Conservation (phyloP, 2,797 vertebrate genomes). For the Gymnocypris eckloni region DNA sequence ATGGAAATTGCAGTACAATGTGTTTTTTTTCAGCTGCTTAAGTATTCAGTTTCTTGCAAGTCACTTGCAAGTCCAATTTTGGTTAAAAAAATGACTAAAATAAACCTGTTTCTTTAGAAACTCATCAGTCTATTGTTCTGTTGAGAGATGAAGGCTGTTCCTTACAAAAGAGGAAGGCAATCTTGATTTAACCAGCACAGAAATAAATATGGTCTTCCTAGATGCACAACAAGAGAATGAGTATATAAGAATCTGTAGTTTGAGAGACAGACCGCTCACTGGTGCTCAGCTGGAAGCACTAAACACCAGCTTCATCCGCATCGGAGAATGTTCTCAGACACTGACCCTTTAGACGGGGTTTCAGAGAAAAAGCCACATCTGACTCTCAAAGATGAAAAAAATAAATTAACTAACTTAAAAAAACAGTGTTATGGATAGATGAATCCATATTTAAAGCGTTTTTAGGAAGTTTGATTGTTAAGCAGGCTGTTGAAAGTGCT, state of each 20-base stretch:
- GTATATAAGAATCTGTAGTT: not conserved
- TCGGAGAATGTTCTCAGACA: not conserved
- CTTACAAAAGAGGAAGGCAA: not conserved
- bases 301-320: not conserved
- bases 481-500: not conserved
- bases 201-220: not conserved
- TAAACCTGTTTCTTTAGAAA: not conserved
- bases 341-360: not conserved
- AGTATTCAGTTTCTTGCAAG: not conserved
- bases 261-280: not conserved
- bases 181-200: not conserved
- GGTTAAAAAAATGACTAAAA: not conserved
- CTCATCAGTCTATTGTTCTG: not conserved
- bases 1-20: conserved; percentile 6
- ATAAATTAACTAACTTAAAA: not conserved
- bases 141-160: not conserved
- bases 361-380: not conserved
- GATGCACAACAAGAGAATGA: not conserved
- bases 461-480: not conserved
- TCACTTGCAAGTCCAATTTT: not conserved
- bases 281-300: conserved; percentile 7
- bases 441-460: not conserved
- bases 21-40: not conserved
- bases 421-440: not conserved
- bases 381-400: not conserved